phyloP scores from a whole-genome alignment of 2,888 invertebrate species.

The Monochamus alternatus region DNA sequence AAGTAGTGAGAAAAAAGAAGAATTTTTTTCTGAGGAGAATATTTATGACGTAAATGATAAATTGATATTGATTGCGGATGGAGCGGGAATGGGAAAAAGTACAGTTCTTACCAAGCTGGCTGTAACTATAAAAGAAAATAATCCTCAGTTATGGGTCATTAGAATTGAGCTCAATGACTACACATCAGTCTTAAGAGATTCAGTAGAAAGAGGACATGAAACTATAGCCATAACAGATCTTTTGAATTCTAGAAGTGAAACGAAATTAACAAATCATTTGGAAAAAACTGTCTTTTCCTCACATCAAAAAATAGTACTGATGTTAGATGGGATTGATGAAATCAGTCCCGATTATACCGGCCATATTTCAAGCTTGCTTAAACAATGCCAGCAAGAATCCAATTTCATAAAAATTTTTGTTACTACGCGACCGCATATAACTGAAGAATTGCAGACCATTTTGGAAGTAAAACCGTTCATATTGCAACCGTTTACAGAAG shows the following conservation, averaged over 20 bases:
- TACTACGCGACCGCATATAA: conserved; percentile 27
- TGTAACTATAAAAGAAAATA: background rate
- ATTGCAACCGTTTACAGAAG: background rate
- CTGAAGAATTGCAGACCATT: background rate
- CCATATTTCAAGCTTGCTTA: conserved; percentile 2
- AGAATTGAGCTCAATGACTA: conserved; percentile 9
- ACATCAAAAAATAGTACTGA: background rate
- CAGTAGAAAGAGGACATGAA: background rate
- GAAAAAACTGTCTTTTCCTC: conserved; percentile 11
- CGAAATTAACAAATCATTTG: conserved; percentile 8
- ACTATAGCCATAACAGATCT: conserved; percentile 12
- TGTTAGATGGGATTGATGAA: conserved; percentile 17
- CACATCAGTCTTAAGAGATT: background rate
- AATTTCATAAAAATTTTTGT: conserved; percentile 33
- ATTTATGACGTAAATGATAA: conserved; percentile 19
- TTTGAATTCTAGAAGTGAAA: background rate
- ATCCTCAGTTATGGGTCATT: conserved; percentile 14
- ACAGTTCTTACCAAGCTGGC: conserved; percentile 24
- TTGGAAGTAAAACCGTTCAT: conserved; percentile 19
- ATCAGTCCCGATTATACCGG: conserved; percentile 10
- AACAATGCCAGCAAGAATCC: background rate
- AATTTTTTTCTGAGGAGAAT: background rate
- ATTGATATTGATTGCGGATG: conserved; percentile 23
- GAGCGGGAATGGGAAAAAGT: conserved; percentile 35
- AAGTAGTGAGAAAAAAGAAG: background rate